These are phyloP conservation scores for Leptinotarsa juncta DNA, from an alignment of 2,888 invertebrate genomes.

Conservation along the genomic window DNA sequence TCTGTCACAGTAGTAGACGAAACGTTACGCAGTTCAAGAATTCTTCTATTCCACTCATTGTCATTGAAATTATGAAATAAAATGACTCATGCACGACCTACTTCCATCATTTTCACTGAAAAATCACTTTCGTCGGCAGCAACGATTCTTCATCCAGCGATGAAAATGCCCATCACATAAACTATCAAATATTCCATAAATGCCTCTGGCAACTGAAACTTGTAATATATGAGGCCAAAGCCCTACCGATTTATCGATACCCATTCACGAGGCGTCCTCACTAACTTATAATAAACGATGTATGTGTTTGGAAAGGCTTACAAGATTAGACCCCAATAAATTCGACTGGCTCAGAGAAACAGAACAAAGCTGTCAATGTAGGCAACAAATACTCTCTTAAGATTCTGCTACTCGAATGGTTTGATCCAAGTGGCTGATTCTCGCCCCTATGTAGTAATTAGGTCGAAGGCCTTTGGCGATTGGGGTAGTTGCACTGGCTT, in stretches of 20 bases:
- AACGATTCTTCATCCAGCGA: conserved; percentile 1
- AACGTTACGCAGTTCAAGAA: too few relatives aligned
- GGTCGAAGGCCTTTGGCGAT: conserved; percentile 28
- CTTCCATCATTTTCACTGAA: background rate
- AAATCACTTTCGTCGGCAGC: conserved; percentile 1
- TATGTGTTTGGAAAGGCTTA: conserved; percentile 35
- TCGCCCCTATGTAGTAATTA: conserved; percentile 28
- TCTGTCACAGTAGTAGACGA: too few relatives aligned
- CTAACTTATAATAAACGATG: conserved; percentile 37
- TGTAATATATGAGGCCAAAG: conserved; percentile 33
- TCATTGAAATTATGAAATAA: too few relatives aligned
- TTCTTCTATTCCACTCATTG: too few relatives aligned
- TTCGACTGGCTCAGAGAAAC: conserved; percentile 25
- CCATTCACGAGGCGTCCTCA: conserved; percentile 26
- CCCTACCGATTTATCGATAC: conserved; percentile 34
- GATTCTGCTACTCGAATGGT: conserved; percentile 25
- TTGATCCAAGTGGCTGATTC: conserved; percentile 32
- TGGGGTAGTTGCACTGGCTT: conserved; percentile 13
- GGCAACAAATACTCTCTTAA: conserved; percentile 23
- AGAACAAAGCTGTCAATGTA: conserved; percentile 33
- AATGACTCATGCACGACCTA: background rate
- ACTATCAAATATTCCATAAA: conserved; percentile 16
- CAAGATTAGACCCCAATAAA: conserved; percentile 37
- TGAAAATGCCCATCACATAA: conserved; percentile 17
- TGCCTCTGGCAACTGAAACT: conserved; percentile 18